Base-by-base conservation (phyloP, 1,140 invertebrate species). In the Hypsibius dujardini region DNA sequence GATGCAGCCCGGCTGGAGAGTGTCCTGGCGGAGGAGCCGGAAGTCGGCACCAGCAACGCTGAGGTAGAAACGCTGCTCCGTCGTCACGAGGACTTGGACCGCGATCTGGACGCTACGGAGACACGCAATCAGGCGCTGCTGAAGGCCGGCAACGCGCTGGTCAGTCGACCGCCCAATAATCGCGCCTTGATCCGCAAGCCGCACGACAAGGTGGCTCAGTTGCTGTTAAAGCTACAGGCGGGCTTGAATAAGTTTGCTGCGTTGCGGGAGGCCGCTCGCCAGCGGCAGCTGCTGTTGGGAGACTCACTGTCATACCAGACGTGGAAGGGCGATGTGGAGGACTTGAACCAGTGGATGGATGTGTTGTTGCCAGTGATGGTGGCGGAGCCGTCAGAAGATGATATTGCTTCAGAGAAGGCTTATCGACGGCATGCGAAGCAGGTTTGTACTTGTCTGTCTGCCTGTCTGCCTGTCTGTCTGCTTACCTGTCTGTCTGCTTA, bases 61-160 rank as follows among this genome's bases (percentile, higher is more conserved):
- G 50, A 56, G n/a, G 50, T 56, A n/a, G 50, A 56, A 56, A 56
- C 50, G 7, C 50, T 56, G 50, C 50, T 56, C n/a, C 50, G 50
- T 79, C 84, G 91, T 67, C 95, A 98, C 76, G 86, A 90, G 76
- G 93, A 96, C 78, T 92, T 98, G 79, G 89, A 94, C 76, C 92
- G 90, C 76, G 93, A 90, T 42, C 82, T 98, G 1, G 84, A 86
- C 72, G 93, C 91, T 15, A 93, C 97, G 80, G 93, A 97, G 77
- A 93, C 97, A 75, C 84, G 92, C 70, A 77, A 97, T 0, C 87
- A 88, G 74, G 85, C 84, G 2, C 92, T 98, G 76, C 87, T 85
- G 75, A 89, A 91, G 74, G 87, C 87, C 70, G 92, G 93, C 0
- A 87, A 93, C 75, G 86, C 87, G 76, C 80, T 97, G 2, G 88